Percentiles rank a stretch among this genome's conserved stretches.
Evolutionary conservation across 2,888 invertebrate species (phyloP).

Genomic region (Drosophila pegasa): DNA sequence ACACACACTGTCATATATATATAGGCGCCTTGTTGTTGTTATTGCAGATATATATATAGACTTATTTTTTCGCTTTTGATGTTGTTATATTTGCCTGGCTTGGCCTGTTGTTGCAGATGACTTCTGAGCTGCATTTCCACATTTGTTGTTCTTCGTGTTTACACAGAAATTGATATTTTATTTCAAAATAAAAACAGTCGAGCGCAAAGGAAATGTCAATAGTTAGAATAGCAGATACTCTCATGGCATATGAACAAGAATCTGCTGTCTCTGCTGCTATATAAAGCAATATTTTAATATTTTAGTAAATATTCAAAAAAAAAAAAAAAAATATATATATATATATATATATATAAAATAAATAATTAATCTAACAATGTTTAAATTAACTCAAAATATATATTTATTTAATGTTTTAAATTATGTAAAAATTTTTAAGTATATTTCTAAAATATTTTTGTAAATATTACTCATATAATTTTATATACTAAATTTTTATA

Average conservation of each 20-base stretch:
- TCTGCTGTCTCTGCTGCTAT: background rate
- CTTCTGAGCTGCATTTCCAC: conserved; percentile 46
- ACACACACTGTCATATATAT: background rate
- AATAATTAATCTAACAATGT: no score
- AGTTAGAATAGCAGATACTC: conserved; percentile 37
- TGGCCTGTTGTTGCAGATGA: conserved; percentile 45
- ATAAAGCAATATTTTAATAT: no score
- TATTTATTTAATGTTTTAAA: no score
- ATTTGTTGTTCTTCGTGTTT: conserved; percentile 77
- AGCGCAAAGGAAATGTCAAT: conserved; percentile 41
- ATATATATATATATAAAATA: no score
- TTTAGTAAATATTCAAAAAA: background rate
- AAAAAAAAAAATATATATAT: background rate
- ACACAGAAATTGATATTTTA: conserved; percentile 85
- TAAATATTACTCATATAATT: no score
- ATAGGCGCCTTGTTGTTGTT: conserved; percentile 14
- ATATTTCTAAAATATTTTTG: no score
- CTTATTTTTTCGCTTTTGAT: conserved; percentile 37
- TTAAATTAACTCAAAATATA: no score
- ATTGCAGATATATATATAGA: conserved; percentile 19
- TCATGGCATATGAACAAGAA: background rate
- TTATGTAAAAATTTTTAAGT: no score
- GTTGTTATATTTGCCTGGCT: conserved; percentile 54
- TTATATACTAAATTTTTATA: no score
- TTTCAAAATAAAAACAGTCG: conserved; percentile 78